Evolutionary conservation across 2,888 invertebrate species (phyloP), one percentile per base, ranked within the genome.

Genomic region (Eilema depressum): DNA sequence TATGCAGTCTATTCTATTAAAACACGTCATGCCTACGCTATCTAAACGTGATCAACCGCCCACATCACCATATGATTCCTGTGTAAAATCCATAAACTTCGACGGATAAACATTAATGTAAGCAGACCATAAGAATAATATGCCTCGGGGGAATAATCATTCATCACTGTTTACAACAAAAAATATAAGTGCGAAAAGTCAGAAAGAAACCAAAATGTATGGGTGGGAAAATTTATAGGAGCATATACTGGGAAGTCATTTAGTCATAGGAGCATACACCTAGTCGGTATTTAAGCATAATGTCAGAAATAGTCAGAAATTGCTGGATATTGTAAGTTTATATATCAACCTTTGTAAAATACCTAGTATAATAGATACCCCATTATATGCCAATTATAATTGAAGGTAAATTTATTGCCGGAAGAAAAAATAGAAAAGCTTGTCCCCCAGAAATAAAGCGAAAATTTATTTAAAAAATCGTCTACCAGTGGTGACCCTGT

Each of bases 61-160:
- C 64, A 69, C 69, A 3, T 14, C 41, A 56, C 20, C 64, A 37
- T 37, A 65, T 69, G n/a, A 65, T 53, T 65, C 47, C 12, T 53
- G 47, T 64, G 41, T 28, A 63, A 60, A 60, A 33, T 65, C 41
- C 47, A 69, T 69, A 66, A 66, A 65, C 53, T 56, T 28, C 61
- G 33, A 61, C 56, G 65, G 47, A 65, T n/a, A 10, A 60, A 70
- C 37, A 70, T 70, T 56, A 65, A 70, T 70, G 65, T 60, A 61
- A 26, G 61, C 61, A 65, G n/a, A n/a, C 17, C 23, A 53, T 33
- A 69, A 61, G 61, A 70, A 57, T 63, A 68, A 68, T 69, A 61
- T 23, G 59, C 33, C 57, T 33, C 60, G 20, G 17, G 59, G 30
- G 60, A 65, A 69, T 61, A 66, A 37, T 37, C 47, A 66, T 70